phyloP scores from a whole-genome alignment of 2,888 invertebrate species.

The Tineola bisselliella region DNA sequence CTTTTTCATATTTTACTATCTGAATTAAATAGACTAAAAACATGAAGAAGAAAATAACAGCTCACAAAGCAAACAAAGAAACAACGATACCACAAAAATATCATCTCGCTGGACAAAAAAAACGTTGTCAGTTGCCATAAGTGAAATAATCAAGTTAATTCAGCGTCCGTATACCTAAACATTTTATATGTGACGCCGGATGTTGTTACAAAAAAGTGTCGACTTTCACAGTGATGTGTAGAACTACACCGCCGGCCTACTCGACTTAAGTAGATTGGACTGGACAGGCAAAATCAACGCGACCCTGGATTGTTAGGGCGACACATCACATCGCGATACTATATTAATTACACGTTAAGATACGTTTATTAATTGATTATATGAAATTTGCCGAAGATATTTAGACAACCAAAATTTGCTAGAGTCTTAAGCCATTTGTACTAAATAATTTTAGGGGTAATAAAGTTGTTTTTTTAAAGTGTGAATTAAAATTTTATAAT shows the following conservation, averaged over 20 bases:
- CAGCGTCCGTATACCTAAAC: background rate
- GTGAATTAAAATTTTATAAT: too few relatives aligned
- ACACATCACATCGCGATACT: background rate
- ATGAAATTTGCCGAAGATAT: too few relatives aligned
- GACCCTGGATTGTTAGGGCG: background rate
- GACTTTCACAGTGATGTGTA: background rate
- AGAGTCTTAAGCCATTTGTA: too few relatives aligned
- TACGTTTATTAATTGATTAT: background rate
- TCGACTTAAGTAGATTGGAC: conserved; percentile 7
- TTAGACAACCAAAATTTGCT: too few relatives aligned
- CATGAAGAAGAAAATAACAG: background rate
- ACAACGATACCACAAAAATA: background rate
- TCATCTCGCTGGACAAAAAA: background rate
- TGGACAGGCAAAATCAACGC: background rate
- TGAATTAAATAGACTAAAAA: too few relatives aligned
- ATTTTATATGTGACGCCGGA: background rate
- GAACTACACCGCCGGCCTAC: background rate
- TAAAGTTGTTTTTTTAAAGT: too few relatives aligned
- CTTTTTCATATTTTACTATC: too few relatives aligned
- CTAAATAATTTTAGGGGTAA: too few relatives aligned
- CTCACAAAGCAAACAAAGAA: background rate
- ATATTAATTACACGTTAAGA: too few relatives aligned
- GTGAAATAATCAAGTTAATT: background rate
- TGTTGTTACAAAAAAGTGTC: conserved; percentile 10
- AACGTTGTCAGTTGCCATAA: background rate